Conservation (phyloP, 2,888 invertebrate genomes). For the Cataglyphis altisquamis region DNA sequence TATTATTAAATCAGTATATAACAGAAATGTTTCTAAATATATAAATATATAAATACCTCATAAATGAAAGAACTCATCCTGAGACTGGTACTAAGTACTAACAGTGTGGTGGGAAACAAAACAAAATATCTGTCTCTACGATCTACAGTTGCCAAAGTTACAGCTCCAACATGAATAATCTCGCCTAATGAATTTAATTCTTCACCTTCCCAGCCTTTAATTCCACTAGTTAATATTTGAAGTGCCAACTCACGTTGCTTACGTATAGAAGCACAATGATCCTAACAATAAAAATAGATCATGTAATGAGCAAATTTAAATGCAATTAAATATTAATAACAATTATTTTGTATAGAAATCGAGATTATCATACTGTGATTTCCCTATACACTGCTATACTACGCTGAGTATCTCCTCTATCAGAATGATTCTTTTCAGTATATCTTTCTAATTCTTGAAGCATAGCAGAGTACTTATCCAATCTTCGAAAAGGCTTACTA, state of each 20-base stretch:
- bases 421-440: constrained; percentile 97
- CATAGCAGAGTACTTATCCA: constrained; percentile 98
- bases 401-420: constrained; percentile 98
- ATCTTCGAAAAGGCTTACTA: constrained; percentile 97
- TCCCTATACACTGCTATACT: constrained; percentile 98
- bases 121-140: constrained; percentile 96
- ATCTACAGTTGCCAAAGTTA: constrained; percentile 91
- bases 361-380: constrained; percentile 91
- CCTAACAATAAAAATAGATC: constrained; percentile 87
- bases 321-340: background rate
- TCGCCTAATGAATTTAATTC: constrained; percentile 92
- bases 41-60: constrained; percentile 89
- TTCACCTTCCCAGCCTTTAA: constrained; percentile 98
- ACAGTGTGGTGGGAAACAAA: constrained; percentile 95
- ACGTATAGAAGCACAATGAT: constrained; percentile 94
- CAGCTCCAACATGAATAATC: constrained; percentile 96
- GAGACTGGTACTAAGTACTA: constrained; percentile 96
- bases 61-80: constrained; percentile 98
- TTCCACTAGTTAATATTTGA: constrained; percentile 97
- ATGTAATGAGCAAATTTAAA: constrained; percentile 6
- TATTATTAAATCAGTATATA: constrained; percentile 7
- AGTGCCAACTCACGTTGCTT: constrained; percentile 98
- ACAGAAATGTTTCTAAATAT: constrained; percentile 4
- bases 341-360: background rate
- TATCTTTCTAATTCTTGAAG: constrained; percentile 98